Evolutionary conservation across 2,797 vertebrate genomes (phyloP), one percentile per base, ranked within the genome.

Genomic region (Hyperoplus immaculatus): DNA sequence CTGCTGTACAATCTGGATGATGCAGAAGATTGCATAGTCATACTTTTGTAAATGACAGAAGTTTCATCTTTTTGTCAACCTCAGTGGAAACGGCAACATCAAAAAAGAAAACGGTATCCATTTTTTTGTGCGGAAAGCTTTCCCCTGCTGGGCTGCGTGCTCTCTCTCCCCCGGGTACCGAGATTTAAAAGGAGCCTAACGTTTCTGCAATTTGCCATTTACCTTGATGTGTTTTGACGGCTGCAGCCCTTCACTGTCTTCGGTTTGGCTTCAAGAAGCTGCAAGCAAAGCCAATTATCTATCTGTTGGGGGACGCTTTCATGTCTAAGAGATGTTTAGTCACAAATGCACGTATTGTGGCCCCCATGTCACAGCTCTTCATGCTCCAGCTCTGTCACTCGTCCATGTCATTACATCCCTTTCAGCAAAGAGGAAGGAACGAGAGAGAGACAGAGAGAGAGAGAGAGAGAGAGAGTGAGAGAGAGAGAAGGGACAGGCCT

Each of bases 161-260:
- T 65, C 16, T 63, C 42, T 62, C 38, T 61, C 16, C 41, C 29
- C 29, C 29, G 50, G 4, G 57, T 54, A 5, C 6, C 0, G 15
- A 73, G 68, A 67, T 86, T 84, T 71, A 51, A 75, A 81, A 68
- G 42, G 51, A 74, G 18, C 13, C 59, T 38, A 69, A 59, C 41
- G 39, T 87, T 86, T 90, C 65, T 70, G 15, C 84, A 71, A 78
- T 64, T 75, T 74, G 85, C 80, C 72, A 81, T 88, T 86, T 83
- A 86, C 83, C 75, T 49, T 88, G 86, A 87, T 86, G 78, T 78
- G 83, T 88, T 90, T 74, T 87, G 87, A 91, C 58, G 50, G 72
- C 57, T 77, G 66, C 80, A 82, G 77, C 78, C 71, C 69, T 75
- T 81, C 72, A n/a, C 74, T 73, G 83, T 84, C 83, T 77, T 59